phyloP scores from a whole-genome alignment of 2,888 invertebrate genomes.

The Apamea epomidion region DNA sequence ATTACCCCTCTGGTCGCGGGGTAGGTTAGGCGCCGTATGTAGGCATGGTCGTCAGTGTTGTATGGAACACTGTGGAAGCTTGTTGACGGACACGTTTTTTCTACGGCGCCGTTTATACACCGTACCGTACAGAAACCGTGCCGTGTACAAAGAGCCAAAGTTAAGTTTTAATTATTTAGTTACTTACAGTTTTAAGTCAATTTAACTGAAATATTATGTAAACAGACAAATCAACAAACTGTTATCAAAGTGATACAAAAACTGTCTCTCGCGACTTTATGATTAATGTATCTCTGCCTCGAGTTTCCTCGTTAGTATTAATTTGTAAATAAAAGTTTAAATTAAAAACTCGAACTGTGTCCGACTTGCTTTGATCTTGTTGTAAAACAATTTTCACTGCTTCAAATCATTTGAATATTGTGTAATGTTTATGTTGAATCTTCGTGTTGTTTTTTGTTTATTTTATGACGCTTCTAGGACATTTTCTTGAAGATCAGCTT shows the following conservation, averaged over 20 bases:
- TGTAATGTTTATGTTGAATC: slow-evolving; percentile 14
- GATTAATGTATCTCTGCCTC: slow-evolving; percentile 18
- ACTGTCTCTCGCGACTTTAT: slow-evolving; percentile 15
- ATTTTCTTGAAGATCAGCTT: not conserved
- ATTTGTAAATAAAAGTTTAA: slow-evolving; percentile 61
- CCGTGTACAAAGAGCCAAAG: not conserved
- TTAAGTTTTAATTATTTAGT: not conserved
- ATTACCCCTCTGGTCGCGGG: too few relatives aligned
- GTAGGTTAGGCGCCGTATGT: too few relatives aligned
- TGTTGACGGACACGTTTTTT: too few relatives aligned
- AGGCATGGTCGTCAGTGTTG: too few relatives aligned
- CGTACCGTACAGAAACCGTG: too few relatives aligned
- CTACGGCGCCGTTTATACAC: too few relatives aligned
- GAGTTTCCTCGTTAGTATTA: slow-evolving; percentile 51
- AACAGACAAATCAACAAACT: slow-evolving; percentile 8
- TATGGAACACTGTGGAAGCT: too few relatives aligned
- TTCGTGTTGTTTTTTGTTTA: slow-evolving; percentile 1
- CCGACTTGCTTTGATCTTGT: slow-evolving; percentile 29
- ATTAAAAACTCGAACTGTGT: slow-evolving; percentile 48
- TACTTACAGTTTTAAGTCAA: not conserved
- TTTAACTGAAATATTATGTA: not conserved
- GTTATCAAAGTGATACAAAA: not conserved
- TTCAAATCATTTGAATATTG: slow-evolving; percentile 24
- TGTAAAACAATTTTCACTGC: slow-evolving; percentile 27
- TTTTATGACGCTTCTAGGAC: not conserved